Percentiles rank a stretch among this genome's conserved stretches.
These are phyloP conservation scores for Pseudopleuronectes americanus DNA, from an alignment of 2,797 vertebrate species.

Conservation along the genomic window DNA sequence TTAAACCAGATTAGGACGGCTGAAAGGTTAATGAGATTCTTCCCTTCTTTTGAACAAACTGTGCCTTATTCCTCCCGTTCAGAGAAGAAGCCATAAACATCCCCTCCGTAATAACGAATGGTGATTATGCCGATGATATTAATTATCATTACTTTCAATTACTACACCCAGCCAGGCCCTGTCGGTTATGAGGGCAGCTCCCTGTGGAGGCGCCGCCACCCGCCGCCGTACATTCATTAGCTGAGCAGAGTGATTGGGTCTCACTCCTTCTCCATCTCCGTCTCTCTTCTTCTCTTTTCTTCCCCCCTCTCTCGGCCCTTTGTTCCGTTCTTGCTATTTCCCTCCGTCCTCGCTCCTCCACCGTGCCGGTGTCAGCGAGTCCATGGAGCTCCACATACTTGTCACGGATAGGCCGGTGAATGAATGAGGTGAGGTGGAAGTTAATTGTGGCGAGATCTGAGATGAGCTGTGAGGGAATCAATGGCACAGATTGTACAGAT, in stretches of 20 bases:
- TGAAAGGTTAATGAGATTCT: conserved; percentile 81
- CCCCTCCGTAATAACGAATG: conserved; percentile 72
- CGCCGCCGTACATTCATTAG: conserved; percentile 79
- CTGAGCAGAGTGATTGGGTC: conserved; percentile 64
- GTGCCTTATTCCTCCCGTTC: conserved; percentile 69
- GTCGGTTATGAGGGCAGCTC: conserved; percentile 81
- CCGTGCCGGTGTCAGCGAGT: conserved; percentile 54
- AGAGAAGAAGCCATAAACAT: conserved; percentile 77
- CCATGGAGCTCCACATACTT: conserved; percentile 49
- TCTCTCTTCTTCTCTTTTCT: conserved; percentile 33
- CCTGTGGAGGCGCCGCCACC: conserved; percentile 76
- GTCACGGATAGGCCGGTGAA: conserved; percentile 38
- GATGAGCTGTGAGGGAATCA: conserved; percentile 57
- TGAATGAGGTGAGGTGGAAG: conserved; percentile 61
- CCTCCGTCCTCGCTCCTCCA: conserved; percentile 23
- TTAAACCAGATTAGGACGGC: conserved; percentile 72
- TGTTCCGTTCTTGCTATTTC: conserved; percentile 35
- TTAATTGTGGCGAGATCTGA: conserved; percentile 62
- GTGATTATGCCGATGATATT: conserved; percentile 84
- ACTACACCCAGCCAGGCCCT: conserved; percentile 77
- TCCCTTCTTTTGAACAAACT: conserved; percentile 68
- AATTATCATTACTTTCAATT: conserved; percentile 88
- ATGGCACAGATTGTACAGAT: conserved; percentile 49
- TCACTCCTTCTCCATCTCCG: conserved; percentile 42
- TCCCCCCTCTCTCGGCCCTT: conserved; percentile 24